Percentiles rank a stretch among this genome's conserved stretches.
Evolutionary conservation across 2,797 vertebrate genomes (phyloP).

Genomic region (Coregonus suidteri): DNA sequence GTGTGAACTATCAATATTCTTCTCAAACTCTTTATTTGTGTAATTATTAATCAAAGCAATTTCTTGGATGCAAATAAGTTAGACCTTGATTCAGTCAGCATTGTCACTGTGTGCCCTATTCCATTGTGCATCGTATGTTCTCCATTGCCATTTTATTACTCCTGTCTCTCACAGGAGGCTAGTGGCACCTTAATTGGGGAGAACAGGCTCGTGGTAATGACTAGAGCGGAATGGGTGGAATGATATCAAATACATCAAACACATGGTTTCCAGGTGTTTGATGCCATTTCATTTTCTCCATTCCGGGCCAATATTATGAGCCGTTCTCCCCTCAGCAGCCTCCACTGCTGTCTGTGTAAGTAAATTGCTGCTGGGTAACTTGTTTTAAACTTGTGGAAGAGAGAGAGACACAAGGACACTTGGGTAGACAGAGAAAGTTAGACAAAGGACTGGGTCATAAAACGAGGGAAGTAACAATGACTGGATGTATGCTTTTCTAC

Average conservation of each 20-base stretch:
- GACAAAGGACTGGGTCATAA: background rate
- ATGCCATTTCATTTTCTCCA: too few relatives aligned
- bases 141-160: conserved; percentile 38
- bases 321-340: too few relatives aligned
- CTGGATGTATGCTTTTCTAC: too few relatives aligned
- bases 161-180: background rate
- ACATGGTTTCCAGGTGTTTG: too few relatives aligned
- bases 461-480: too few relatives aligned
- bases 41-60: background rate
- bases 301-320: too few relatives aligned
- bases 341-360: conserved; percentile 20
- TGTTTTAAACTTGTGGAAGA: conserved; percentile 25
- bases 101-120: conserved; percentile 61
- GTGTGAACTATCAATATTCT: background rate
- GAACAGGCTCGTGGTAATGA: too few relatives aligned
- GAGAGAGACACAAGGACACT: background rate
- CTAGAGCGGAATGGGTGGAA: too few relatives aligned
- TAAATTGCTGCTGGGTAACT: conserved; percentile 22
- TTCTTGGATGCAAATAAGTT: background rate
- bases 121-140: background rate
- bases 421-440: conserved; percentile 5
- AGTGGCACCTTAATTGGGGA: too few relatives aligned
- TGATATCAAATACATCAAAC: too few relatives aligned
- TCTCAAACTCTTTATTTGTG: background rate
- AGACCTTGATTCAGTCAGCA: conserved; percentile 51